Base-by-base conservation (phyloP, 2,797 vertebrate genomes). In the Poeciliopsis paucimaculata region DNA sequence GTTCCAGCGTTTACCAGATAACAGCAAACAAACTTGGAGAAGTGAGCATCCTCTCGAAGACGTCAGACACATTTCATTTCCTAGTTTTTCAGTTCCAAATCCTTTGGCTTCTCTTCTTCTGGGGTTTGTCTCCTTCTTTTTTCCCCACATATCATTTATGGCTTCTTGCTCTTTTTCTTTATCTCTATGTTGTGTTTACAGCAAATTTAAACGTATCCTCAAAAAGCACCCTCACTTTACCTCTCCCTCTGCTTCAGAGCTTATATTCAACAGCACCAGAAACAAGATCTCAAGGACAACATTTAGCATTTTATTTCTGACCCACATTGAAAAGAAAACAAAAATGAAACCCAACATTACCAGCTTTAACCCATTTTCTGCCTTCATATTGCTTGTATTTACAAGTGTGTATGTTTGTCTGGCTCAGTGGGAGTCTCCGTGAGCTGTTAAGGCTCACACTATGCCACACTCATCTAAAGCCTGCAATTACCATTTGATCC, bases 401-500 rank as follows among this genome's bases (percentile, higher is more conserved):
- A 71, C 26, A 16, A 39, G 28, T 66, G 75, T 81, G 80, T 78
- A 70, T 73, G 72, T 82, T 57, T 43, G 72, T 78, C 57, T 57
- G 73, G 15, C 36, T 9, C 13, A n/a, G 83, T 49, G 55, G 49
- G 41, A 76, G 60, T 73, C 70, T 79, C 51, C 66, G 45, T 0
- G 15, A 74, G 76, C 77, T 36, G 68, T 66, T 43, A 75, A 23
- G 73, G 55, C 84, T 85, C 86, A 83, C 73, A 74, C 72, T 79
- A 36, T 78, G 83, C 77, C 80, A 80, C 73, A 46, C 62, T 68
- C 49, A 66, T 83, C 72, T 76, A 47, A 82, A 87, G 70, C 75
- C 83, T 77, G 47, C 76, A 90, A 89, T 91, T 88, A 90, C 47
- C 57, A 76, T 81, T 86, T 90, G 80, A 91, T 90, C 77, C 76